Percentiles rank a stretch among this genome's conserved stretches.
These are phyloP conservation scores for Parapsyche elsis DNA, from an alignment of 1,140 invertebrate species.

Conservation along the genomic window DNA sequence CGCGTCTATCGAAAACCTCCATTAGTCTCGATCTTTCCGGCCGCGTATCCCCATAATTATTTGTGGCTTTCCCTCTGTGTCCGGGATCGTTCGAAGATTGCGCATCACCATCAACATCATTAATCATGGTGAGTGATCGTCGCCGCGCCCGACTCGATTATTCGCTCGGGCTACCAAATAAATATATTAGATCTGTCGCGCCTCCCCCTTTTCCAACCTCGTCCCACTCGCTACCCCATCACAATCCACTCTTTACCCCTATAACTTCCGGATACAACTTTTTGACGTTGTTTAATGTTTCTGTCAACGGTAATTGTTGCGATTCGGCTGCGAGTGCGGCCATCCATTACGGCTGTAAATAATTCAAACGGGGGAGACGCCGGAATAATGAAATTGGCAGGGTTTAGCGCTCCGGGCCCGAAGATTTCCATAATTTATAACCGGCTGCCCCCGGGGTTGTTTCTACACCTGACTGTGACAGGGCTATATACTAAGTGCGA, in stretches of 20 bases:
- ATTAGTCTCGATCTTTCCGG: slow-evolving; percentile 32
- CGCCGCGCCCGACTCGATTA: slow-evolving; percentile 34
- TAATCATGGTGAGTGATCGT: slow-evolving; percentile 30
- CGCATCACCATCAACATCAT: slow-evolving; percentile 33
- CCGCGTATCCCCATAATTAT: slow-evolving; percentile 6
- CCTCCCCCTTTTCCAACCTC: not conserved
- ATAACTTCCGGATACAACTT: slow-evolving; percentile 40
- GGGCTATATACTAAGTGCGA: not conserved
- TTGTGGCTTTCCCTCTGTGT: slow-evolving; percentile 14
- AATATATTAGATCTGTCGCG: slow-evolving; percentile 36
- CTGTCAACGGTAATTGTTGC: slow-evolving; percentile 53
- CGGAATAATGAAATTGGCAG: slow-evolving; percentile 48
- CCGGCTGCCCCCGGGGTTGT: not conserved
- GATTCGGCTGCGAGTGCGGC: slow-evolving; percentile 39
- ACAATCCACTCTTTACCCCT: not conserved
- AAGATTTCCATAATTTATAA: slow-evolving; percentile 46
- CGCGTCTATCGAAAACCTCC: slow-evolving; percentile 11
- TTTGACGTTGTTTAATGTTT: slow-evolving; percentile 55
- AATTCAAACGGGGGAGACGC: slow-evolving; percentile 45
- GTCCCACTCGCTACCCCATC: not conserved
- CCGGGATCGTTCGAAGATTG: slow-evolving; percentile 29
- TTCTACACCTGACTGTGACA: slow-evolving; percentile 31
- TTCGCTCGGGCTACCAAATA: slow-evolving; percentile 34
- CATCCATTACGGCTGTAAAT: slow-evolving; percentile 51
- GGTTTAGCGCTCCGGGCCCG: slow-evolving; percentile 22